Evolutionary conservation across 2,888 invertebrate species (phyloP).

Genomic region (Scaptomyza flava): DNA sequence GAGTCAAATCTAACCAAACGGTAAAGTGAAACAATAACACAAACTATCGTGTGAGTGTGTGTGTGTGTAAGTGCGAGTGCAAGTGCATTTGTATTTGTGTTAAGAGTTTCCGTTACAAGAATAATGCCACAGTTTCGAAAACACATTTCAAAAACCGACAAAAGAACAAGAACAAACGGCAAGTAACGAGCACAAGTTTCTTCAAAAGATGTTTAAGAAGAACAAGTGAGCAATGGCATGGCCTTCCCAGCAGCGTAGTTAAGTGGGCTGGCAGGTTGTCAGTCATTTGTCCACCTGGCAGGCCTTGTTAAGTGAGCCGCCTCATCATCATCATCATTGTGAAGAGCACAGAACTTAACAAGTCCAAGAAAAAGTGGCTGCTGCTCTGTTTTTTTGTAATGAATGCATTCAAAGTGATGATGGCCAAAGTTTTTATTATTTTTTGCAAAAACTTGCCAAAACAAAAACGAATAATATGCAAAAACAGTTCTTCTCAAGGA

Average conservation of each 20-base stretch:
- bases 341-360: constrained; percentile 46
- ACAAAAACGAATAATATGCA: constrained; percentile 19
- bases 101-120: constrained; percentile 69
- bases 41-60: constrained; percentile 12
- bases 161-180: constrained; percentile 63
- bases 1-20: constrained; percentile 56
- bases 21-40: constrained; percentile 65
- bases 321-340: constrained; percentile 23
- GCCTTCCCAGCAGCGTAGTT: constrained; percentile 20
- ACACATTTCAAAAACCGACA: constrained; percentile 62
- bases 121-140: constrained; percentile 62
- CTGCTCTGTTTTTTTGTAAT: constrained; percentile 43
- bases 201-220: constrained; percentile 14
- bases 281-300: constrained; percentile 42
- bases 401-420: constrained; percentile 67
- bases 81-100: constrained; percentile 53
- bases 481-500: constrained; percentile 48
- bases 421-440: constrained; percentile 55
- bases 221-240: constrained; percentile 7
- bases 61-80: constrained; percentile 15
- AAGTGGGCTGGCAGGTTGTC: constrained; percentile 50
- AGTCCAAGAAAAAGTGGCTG: constrained; percentile 57
- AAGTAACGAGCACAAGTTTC: constrained; percentile 68
- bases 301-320: not conserved
- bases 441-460: constrained; percentile 24